Conservation (phyloP, 1,140 invertebrate genomes). For the Polyergus mexicanus region DNA sequence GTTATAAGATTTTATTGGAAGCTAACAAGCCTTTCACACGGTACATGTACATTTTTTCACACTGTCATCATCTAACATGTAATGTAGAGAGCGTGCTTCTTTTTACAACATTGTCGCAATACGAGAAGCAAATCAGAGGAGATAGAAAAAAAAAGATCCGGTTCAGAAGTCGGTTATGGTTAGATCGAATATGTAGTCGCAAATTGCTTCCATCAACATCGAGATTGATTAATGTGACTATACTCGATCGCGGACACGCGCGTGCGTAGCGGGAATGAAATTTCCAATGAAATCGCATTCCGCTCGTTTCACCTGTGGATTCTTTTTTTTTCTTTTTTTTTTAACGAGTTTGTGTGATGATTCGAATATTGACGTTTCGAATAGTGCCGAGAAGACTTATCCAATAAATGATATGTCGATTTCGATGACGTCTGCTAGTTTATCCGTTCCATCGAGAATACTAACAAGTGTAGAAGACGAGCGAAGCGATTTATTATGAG, state of each 20-base stretch:
- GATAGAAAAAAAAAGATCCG: background rate
- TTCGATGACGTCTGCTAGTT: conserved; percentile 75
- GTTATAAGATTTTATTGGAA: background rate
- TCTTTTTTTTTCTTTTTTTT: conserved; percentile 32
- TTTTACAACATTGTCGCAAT: conserved; percentile 12
- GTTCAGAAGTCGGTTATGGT: conserved; percentile 35
- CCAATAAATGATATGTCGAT: conserved; percentile 50
- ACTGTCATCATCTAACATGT: conserved; percentile 18
- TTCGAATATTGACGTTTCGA: conserved; percentile 22
- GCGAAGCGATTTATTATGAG: conserved; percentile 50
- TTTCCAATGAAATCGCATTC: conserved; percentile 2
- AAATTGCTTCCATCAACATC: conserved; percentile 52
- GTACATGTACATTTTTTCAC: conserved; percentile 32
- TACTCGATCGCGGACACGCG: conserved; percentile 31
- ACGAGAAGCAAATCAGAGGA: conserved; percentile 11
- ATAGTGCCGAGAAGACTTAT: background rate
- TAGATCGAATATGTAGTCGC: conserved; percentile 41
- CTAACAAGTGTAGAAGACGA: conserved; percentile 68
- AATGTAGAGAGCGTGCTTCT: conserved; percentile 48
- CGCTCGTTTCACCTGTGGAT: conserved; percentile 2
- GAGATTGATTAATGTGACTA: conserved; percentile 50
- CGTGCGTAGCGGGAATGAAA: conserved; percentile 19
- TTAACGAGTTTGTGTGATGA: conserved; percentile 25
- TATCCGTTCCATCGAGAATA: conserved; percentile 82
- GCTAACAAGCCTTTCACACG: conserved; percentile 1